Evolutionary conservation across 2,797 vertebrate genomes (phyloP).

Genomic region (Nyctibius grandis): DNA sequence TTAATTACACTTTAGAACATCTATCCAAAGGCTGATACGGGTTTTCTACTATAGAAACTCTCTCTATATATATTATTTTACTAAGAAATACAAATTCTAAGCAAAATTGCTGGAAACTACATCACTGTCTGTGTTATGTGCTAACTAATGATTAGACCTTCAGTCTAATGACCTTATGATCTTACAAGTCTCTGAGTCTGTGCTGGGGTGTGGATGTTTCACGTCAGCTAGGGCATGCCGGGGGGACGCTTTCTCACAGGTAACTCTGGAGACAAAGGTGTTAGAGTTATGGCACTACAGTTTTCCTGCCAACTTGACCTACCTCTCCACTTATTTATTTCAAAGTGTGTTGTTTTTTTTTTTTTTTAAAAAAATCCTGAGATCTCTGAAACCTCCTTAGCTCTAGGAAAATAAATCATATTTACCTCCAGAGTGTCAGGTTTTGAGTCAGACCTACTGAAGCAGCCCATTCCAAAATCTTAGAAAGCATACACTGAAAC

Average conservation of each 20-base stretch:
- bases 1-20: background rate
- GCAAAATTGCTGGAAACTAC: background rate
- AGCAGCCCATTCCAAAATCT: background rate
- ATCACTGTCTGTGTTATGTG: too few relatives aligned
- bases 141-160: background rate
- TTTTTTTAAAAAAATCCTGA: background rate
- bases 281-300: background rate
- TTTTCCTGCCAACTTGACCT: background rate
- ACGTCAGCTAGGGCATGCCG: background rate
- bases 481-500: background rate
- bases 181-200: background rate
- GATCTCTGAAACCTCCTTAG: background rate
- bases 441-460: background rate
- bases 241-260: background rate
- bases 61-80: too few relatives aligned
- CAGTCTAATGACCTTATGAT: background rate
- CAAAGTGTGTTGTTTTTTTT: background rate
- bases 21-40: background rate
- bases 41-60: background rate
- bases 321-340: background rate
- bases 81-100: background rate
- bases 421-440: background rate
- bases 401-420: background rate
- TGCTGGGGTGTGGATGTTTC: background rate
- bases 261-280: rapidly evolving